Evolutionary conservation across 2,888 invertebrate genomes (phyloP), one percentile per base, ranked within the genome.

Genomic region (Tetanocera ferruginea): DNA sequence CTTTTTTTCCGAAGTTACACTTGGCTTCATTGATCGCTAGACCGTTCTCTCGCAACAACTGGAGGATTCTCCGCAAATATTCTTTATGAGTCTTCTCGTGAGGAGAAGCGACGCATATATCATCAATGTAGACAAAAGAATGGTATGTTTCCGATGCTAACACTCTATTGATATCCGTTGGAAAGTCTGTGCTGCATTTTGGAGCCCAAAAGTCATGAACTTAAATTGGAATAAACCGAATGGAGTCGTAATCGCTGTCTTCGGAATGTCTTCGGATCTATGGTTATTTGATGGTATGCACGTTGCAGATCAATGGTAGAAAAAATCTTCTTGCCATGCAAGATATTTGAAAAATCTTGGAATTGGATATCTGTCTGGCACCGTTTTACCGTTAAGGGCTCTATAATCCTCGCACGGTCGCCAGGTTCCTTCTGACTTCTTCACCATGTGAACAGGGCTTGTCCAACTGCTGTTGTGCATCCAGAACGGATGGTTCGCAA

Each of bases 91-190:
- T 70, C 25, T 62, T 60, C 14, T 57, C 67, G 23, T 57, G 64
- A 23, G 43, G 34, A 9, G 72, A 79, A 6, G 79, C 78, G 11
- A 77, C 62, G 23, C 60, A 73, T 14, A 80, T 80, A 57, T 81
- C 81, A 60, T 80, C 80, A 3, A 80, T 77, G 19, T 81, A 81
- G 19, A 72, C 66, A 51, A 77, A 81, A 60, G 67, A 70, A 51
- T 75, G 78, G 25, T 71, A 82, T 3, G 77, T 19, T 8, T 74
- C 77, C 5, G 31, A 37, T 1, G 19, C 66, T 3, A 77, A 43
- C 28, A 77, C 76, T 49, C 70, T 51, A 17, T 79, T 49, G 60
- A 81, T 78, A 23, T 64, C 14, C 78, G 75, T 52, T 79, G 80
- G 5, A 79, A 79, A 1, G 79, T 79, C 57, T 81, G 80, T 5